Evolutionary conservation across 1,140 invertebrate genomes (phyloP).

Genomic region (Chrysomallon squamiferum): DNA sequence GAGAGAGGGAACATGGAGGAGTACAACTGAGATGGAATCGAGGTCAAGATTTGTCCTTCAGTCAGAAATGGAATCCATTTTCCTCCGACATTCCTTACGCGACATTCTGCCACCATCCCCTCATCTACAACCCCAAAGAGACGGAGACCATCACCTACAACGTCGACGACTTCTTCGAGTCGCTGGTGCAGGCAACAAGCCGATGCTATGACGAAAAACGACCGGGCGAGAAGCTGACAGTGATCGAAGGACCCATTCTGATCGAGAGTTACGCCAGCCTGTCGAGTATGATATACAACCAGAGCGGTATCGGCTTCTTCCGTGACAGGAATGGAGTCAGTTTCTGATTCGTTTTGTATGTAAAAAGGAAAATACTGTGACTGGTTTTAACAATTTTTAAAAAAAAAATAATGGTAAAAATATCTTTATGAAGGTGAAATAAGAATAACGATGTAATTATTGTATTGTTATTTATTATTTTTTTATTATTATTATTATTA

Average conservation of each 20-base stretch:
- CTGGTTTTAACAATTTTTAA: not conserved
- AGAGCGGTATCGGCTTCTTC: slow-evolving; percentile 82
- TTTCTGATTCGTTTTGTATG: slow-evolving; percentile 71
- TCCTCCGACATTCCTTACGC: slow-evolving; percentile 78
- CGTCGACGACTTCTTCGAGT: slow-evolving; percentile 61
- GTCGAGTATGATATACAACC: slow-evolving; percentile 82
- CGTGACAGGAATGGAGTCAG: slow-evolving; percentile 85
- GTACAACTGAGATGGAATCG: slow-evolving; percentile 79
- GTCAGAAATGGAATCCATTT: slow-evolving; percentile 87
- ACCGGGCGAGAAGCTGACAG: slow-evolving; percentile 51
- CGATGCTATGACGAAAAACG: slow-evolving; percentile 52
- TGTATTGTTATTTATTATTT: no score
- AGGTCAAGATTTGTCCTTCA: slow-evolving; percentile 72
- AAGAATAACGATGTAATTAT: no score
- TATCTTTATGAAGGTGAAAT: no score
- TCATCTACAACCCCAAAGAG: slow-evolving; percentile 74
- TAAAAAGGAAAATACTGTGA: not conserved
- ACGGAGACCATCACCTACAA: slow-evolving; percentile 59
- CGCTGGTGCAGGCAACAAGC: slow-evolving; percentile 47
- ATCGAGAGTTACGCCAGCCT: slow-evolving; percentile 82
- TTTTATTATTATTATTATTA: no score
- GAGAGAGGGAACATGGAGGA: slow-evolving; percentile 72
- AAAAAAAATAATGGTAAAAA: not conserved
- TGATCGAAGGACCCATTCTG: slow-evolving; percentile 76
- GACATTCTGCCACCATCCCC: slow-evolving; percentile 81